Evolutionary conservation across 1,140 invertebrate species (phyloP).

Genomic region (Camponotus vicinus): DNA sequence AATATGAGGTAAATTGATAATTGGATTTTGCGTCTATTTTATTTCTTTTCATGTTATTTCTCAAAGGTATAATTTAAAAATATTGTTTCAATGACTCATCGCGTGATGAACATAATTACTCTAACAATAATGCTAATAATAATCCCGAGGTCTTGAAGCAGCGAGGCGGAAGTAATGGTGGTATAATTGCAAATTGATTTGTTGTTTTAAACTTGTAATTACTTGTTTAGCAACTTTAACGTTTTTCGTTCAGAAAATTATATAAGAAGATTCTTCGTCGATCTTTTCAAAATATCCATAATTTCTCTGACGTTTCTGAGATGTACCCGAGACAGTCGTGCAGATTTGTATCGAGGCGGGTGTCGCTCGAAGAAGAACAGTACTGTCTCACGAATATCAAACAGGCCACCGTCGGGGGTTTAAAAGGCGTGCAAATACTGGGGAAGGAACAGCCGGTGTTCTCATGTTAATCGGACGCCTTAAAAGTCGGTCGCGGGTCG

Average conservation of each 20-base stretch:
- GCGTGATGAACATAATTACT: constrained; percentile 7
- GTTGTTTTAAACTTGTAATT: background rate
- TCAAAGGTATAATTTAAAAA: constrained; percentile 29
- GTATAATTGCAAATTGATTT: background rate
- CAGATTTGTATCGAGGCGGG: background rate
- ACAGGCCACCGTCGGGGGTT: background rate
- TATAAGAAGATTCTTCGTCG: background rate
- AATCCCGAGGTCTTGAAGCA: background rate
- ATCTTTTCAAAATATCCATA: background rate
- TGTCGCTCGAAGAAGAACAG: background rate
- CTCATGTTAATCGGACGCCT: constrained; percentile 31
- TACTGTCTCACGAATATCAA: background rate
- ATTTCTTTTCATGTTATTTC: background rate
- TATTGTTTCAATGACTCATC: constrained; percentile 32
- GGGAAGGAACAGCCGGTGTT: background rate
- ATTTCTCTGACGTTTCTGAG: background rate
- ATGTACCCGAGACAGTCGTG: background rate
- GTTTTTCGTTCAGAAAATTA: background rate
- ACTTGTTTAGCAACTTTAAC: background rate
- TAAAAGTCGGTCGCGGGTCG: constrained; percentile 44
- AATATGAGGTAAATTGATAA: constrained; percentile 31
- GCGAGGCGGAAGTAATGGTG: background rate
- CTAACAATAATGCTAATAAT: background rate
- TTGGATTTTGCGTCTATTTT: constrained; percentile 1
- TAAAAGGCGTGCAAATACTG: background rate